Conservation (phyloP, 2,113 vertebrate species). For the Malurus melanocephalus region DNA sequence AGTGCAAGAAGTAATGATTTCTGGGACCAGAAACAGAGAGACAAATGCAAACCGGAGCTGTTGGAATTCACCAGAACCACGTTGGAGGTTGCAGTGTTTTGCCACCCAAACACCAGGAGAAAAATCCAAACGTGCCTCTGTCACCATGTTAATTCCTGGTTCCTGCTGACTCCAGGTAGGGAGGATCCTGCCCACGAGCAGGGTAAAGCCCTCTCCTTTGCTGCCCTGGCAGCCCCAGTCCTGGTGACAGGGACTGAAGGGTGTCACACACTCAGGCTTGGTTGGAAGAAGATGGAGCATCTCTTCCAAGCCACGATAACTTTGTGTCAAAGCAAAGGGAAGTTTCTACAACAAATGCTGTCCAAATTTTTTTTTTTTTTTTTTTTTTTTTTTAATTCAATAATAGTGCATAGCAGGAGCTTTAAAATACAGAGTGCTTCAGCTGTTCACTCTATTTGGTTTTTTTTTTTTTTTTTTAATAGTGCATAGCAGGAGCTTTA, state of each 20-base stretch:
- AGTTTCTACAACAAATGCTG: not conserved
- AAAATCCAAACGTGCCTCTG: not conserved
- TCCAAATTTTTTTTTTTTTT: not conserved
- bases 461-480: no score
- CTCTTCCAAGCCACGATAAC: not conserved
- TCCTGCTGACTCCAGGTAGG: not conserved
- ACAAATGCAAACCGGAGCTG: not conserved
- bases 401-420: not conserved
- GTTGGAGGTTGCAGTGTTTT: rapidly evolving
- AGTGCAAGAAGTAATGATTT: not conserved
- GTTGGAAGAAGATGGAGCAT: not conserved
- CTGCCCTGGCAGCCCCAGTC: not conserved
- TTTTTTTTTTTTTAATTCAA: not conserved
- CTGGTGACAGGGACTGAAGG: not conserved
- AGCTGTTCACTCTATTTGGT: not conserved
- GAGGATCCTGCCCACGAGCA: not conserved
- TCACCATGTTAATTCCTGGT: not conserved
- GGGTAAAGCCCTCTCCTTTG: not conserved
- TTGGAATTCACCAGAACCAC: not conserved
- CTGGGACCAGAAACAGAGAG: not conserved
- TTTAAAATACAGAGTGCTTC: conserved; percentile 8
- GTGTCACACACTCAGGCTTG: no score
- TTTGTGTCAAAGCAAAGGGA: not conserved
- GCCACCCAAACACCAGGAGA: not conserved
- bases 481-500: not conserved